Conservation (phyloP, 2,797 vertebrate genomes). For the Sebastes matsubarae region DNA sequence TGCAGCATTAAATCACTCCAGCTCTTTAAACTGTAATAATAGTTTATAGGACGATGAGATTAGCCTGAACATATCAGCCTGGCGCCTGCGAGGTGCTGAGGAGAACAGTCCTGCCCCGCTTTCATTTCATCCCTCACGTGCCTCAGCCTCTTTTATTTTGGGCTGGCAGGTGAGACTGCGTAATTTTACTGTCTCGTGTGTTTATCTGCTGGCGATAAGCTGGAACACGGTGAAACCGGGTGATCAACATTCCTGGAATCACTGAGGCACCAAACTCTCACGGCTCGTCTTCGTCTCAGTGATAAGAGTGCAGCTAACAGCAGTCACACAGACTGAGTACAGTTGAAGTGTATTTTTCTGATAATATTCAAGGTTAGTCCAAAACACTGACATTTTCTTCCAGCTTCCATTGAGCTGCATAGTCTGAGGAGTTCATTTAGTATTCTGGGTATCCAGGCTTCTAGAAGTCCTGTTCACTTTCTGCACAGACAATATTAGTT, state of each 20-base stretch:
- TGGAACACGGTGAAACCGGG: background rate
- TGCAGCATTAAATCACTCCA: conserved; percentile 24
- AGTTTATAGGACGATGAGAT: conserved; percentile 49
- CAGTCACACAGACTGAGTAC: background rate
- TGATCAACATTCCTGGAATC: conserved; percentile 50
- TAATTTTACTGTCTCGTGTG: background rate
- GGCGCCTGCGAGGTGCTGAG: conserved; percentile 40
- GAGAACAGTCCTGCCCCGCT: conserved; percentile 4
- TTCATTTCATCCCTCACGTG: background rate
- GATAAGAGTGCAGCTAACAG: background rate
- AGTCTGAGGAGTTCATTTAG: background rate
- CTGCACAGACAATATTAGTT: background rate
- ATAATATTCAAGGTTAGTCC: background rate
- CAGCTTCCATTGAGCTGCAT: background rate
- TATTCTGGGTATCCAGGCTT: too few relatives aligned
- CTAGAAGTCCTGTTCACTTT: background rate
- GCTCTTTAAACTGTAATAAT: conserved; percentile 45
- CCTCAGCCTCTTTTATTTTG: background rate
- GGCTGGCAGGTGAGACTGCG: conserved; percentile 1
- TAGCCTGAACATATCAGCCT: conserved; percentile 21
- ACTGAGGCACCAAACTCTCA: conserved; percentile 18
- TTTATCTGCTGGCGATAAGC: conserved; percentile 41
- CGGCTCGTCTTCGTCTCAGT: conserved; percentile 7
- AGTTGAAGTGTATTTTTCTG: background rate
- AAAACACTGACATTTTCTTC: background rate